Evolutionary conservation across 2,797 vertebrate species (phyloP), one percentile per base, ranked within the genome.

Genomic region (Hyperoplus lanceolatus): DNA sequence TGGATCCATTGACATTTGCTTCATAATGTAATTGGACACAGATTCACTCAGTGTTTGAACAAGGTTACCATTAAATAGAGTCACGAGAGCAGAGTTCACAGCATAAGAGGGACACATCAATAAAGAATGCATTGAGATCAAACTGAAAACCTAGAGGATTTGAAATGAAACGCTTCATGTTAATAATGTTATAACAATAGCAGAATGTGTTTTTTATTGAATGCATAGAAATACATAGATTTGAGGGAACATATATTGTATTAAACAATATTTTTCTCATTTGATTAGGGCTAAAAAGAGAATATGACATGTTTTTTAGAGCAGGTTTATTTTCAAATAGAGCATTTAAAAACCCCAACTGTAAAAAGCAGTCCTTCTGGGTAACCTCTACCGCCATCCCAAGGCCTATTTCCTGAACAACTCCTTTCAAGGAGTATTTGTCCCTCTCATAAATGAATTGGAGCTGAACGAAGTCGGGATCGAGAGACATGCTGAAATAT

Each of bases 391-490:
- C 83, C 49, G 70, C 77, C 70, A 75, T 90, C 86, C 87, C 87
- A 83, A 80, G 73, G 76, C 82, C 82, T 86, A 90, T 88, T 91
- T 91, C 87, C 84, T 87, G 82, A 87, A 84, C 85, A 73, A 77
- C 76, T 76, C 90, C 90, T 91, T 87, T 90, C 80, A 92, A 86
- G 86, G 90, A 87, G 79, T 88, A 87, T 90, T 87, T 89, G 88
- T 84, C 89, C 76, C 84, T 86, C 90, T 93, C 89, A 84, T 89
- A 90, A 92, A 93, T 87, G 85, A 91, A 93, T 82, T 70, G 86
- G 65, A 90, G 87, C 87, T 70, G 87, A 90, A 93, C 85, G 70
- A 78, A 79, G 72, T 73, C 12, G 61, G 87, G 61, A 85, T 78
- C 59, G 80, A 92, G 85, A 79, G 82, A 81, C 80, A 75, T 8